These are phyloP conservation scores for Synergus umbraculus DNA, from an alignment of 2,888 invertebrate genomes.

Conservation along the genomic window DNA sequence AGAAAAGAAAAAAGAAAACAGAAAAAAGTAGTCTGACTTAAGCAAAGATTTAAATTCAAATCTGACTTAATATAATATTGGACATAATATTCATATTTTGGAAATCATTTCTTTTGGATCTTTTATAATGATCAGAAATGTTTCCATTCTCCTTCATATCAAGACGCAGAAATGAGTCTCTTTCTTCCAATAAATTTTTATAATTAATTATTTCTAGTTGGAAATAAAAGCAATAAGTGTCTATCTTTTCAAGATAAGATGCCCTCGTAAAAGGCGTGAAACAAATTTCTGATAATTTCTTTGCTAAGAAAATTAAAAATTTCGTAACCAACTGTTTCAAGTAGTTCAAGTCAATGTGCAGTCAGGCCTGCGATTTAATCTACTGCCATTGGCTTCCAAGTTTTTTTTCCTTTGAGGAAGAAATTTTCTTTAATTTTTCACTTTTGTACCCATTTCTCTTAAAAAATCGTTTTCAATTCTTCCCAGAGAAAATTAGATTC, in stretches of 20 bases:
- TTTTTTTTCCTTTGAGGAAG: background rate
- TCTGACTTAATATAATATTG: background rate
- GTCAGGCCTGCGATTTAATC: constrained; percentile 33
- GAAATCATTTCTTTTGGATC: background rate
- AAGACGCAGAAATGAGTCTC: constrained; percentile 19
- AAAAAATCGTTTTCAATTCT: too few species aligned
- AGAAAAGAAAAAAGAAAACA: background rate
- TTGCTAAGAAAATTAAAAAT: constrained; percentile 7
- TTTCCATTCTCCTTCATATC: constrained; percentile 11
- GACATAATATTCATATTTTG: background rate
- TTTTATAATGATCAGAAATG: background rate
- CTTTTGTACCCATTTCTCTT: background rate
- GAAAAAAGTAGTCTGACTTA: background rate
- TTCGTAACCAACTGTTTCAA: background rate
- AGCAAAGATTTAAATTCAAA: background rate
- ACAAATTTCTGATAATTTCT: constrained; percentile 19
- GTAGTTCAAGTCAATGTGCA: constrained; percentile 21
- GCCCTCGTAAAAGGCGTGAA: constrained; percentile 11
- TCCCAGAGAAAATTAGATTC: too few species aligned
- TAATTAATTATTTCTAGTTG: constrained; percentile 14
- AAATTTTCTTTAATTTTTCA: background rate
- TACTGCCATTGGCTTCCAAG: background rate
- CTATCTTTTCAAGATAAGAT: constrained; percentile 8
- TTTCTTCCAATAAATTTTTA: constrained; percentile 27
- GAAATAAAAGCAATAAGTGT: constrained; percentile 14